phyloP scores from a whole-genome alignment of 2,797 vertebrate species.

The Eremophila alpestris region DNA sequence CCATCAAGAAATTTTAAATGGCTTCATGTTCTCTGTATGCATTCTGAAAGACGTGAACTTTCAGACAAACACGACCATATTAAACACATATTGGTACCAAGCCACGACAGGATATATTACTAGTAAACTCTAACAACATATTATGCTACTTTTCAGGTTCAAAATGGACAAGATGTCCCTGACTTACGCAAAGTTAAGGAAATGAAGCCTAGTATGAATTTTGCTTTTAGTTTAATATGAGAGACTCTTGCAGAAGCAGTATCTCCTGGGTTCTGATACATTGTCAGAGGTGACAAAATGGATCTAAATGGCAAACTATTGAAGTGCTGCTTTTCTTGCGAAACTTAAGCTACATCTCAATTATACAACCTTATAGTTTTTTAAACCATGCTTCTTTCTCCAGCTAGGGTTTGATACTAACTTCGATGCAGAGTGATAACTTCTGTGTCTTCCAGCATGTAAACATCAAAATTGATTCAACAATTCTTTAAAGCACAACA shows the following conservation, averaged over 20 bases:
- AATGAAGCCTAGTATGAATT: background rate
- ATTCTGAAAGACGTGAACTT: background rate
- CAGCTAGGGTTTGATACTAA: background rate
- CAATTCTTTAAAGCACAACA: background rate
- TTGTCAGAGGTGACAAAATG: background rate
- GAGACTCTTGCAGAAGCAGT: background rate
- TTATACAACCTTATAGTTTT: background rate
- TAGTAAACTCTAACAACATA: background rate
- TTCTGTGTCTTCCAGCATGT: background rate
- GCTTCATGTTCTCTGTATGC: background rate
- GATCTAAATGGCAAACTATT: background rate
- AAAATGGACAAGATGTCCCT: background rate
- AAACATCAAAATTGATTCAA: background rate
- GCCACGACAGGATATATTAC: background rate
- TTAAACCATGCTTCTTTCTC: background rate
- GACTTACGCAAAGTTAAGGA: background rate
- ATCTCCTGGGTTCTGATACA: background rate
- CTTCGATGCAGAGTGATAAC: background rate
- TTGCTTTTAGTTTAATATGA: background rate
- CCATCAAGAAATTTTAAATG: background rate
- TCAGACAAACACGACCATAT: background rate
- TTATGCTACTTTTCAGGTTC: background rate
- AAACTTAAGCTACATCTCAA: background rate
- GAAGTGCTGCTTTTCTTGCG: background rate
- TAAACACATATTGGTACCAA: background rate